Evolutionary conservation across 2,113 vertebrate genomes (phyloP).

Genomic region (Semicossyphus pulcher): DNA sequence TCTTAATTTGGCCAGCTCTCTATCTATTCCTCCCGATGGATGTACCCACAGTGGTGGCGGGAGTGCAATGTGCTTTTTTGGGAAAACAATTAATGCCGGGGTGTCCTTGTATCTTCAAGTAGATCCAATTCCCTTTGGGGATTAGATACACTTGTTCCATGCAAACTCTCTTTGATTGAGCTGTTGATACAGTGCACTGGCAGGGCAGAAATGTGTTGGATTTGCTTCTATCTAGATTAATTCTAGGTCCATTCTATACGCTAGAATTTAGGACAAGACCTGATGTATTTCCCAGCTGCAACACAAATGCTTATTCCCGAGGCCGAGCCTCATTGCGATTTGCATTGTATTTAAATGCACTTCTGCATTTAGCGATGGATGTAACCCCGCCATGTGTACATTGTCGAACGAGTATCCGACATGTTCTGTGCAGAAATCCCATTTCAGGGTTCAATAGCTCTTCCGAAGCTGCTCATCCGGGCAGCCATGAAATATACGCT

Average conservation of each 20-base stretch:
- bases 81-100: constrained; percentile 64
- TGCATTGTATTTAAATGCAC: constrained; percentile 60
- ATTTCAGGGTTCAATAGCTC: constrained; percentile 83
- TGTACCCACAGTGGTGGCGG: constrained; percentile 14
- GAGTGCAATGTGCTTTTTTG: constrained; percentile 52
- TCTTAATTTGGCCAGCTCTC: constrained; percentile 50
- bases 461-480: constrained; percentile 62
- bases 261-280: background rate
- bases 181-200: constrained; percentile 49
- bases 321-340: constrained; percentile 34
- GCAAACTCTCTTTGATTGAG: constrained; percentile 57
- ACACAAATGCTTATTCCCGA: constrained; percentile 23
- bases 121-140: constrained; percentile 58
- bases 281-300: constrained; percentile 13
- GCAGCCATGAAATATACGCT: constrained; percentile 71
- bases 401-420: constrained; percentile 69
- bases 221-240: constrained; percentile 41
- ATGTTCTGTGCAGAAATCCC: constrained; percentile 77
- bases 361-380: constrained; percentile 58
- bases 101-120: constrained; percentile 60
- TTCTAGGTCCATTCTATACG: too few species aligned
- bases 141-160: constrained; percentile 59
- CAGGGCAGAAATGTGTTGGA: constrained; percentile 48
- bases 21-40: constrained; percentile 23
- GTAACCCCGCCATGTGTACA: constrained; percentile 59